Evolutionary conservation across 2,113 vertebrate species (phyloP).

Genomic region (Etia nguti): DNA sequence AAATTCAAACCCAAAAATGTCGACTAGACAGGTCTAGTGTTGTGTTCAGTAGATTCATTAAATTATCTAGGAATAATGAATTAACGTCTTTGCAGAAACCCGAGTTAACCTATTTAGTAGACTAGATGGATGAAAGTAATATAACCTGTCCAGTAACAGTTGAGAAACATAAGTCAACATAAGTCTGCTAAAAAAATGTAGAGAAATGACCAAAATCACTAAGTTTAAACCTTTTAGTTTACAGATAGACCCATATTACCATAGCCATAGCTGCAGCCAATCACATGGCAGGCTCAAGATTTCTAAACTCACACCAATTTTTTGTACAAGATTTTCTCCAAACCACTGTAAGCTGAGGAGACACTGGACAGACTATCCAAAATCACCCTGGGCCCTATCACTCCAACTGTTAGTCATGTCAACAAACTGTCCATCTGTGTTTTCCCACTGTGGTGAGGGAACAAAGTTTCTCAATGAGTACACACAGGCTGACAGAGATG

Average conservation of each 20-base stretch:
- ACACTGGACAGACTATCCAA: background rate
- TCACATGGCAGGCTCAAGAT: background rate
- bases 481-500: slow-evolving; percentile 8
- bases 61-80: background rate
- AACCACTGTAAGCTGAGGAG: background rate
- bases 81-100: background rate
- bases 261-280: background rate
- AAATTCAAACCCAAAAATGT: background rate
- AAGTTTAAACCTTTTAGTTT: background rate
- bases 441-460: slow-evolving; percentile 15
- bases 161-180: background rate
- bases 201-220: background rate
- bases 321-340: background rate
- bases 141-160: background rate
- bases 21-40: background rate
- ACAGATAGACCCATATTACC: background rate
- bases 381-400: background rate
- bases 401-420: slow-evolving; percentile 16
- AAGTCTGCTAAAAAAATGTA: background rate
- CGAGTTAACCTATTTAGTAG: background rate
- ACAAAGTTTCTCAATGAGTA: slow-evolving; percentile 52
- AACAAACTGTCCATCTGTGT: slow-evolving; percentile 38
- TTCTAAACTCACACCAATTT: background rate
- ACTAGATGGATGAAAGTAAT: background rate
- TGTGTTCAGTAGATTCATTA: background rate